Evolutionary conservation across 2,113 vertebrate species (phyloP).

Genomic region (Ornithorhynchus anatinus): DNA sequence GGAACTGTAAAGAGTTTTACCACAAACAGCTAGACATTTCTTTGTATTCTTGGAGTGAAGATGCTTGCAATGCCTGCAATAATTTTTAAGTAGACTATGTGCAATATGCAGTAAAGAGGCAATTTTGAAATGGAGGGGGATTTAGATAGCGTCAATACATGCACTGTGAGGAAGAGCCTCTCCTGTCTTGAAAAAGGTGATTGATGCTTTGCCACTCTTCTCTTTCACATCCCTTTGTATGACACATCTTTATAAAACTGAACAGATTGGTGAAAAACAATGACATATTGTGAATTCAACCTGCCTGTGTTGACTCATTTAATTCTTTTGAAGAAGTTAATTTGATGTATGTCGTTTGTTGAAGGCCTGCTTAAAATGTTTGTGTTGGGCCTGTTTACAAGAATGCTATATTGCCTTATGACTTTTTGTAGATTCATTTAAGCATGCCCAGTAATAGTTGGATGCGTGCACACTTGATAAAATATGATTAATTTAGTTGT

Average conservation of each 20-base stretch:
- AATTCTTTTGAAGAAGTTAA: conserved; percentile 48
- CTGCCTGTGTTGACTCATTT: conserved; percentile 32
- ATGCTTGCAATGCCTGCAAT: conserved; percentile 27
- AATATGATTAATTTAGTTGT: conserved; percentile 52
- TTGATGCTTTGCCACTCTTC: neutral
- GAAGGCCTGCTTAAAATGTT: conserved; percentile 48
- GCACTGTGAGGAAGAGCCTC: conserved; percentile 2
- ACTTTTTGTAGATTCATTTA: conserved; percentile 55
- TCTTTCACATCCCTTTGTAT: neutral
- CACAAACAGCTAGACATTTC: conserved; percentile 26
- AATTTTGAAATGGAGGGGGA: neutral
- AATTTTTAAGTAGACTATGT: neutral
- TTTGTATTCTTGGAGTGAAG: conserved; percentile 44
- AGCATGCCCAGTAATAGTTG: conserved; percentile 38
- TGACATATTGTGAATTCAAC: conserved; percentile 46
- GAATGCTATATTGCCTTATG: conserved; percentile 36
- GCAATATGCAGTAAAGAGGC: neutral
- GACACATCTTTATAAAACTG: conserved; percentile 13
- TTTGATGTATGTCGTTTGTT: conserved; percentile 51
- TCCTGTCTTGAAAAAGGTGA: conserved; percentile 9
- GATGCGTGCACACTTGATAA: conserved; percentile 23
- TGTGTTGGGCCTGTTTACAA: conserved; percentile 7
- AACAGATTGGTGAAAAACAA: neutral
- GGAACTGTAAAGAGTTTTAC: conserved; percentile 48
- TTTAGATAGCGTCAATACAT: neutral